Evolutionary conservation across 2,113 vertebrate species (phyloP).

Genomic region (Trogon surrucura): DNA sequence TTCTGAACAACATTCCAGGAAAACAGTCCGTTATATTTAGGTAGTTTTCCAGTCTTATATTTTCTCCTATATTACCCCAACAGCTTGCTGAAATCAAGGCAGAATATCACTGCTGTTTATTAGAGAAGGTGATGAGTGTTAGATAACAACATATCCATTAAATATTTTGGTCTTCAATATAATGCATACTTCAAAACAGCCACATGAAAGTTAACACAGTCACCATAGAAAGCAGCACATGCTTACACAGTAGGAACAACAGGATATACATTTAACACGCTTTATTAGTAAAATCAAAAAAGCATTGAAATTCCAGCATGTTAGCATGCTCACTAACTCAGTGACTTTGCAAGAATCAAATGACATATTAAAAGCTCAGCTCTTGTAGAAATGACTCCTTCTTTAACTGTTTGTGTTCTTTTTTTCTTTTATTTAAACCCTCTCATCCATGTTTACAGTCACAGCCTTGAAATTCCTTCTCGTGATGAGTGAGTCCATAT

Average conservation of each 20-base stretch:
- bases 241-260: slow-evolving; percentile 56
- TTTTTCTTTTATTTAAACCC: background rate
- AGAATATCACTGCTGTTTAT: slow-evolving; percentile 12
- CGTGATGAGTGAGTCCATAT: background rate
- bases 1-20: background rate
- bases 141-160: slow-evolving; percentile 36
- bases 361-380: background rate
- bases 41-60: background rate
- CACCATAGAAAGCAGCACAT: slow-evolving; percentile 13
- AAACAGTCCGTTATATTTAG: background rate
- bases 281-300: slow-evolving; percentile 48
- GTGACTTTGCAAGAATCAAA: slow-evolving; percentile 27
- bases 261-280: slow-evolving; percentile 29
- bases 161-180: slow-evolving; percentile 20
- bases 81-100: background rate
- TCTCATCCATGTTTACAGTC: background rate
- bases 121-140: slow-evolving; percentile 40
- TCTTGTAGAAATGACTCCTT: background rate
- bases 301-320: background rate
- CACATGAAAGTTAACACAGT: slow-evolving; percentile 36
- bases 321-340: background rate
- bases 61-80: background rate
- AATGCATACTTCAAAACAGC: slow-evolving; percentile 53
- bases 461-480: background rate
- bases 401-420: background rate